A percentile compares a stretch with the other conserved stretches of the same genome.
phyloP scores from a whole-genome alignment of 1,140 invertebrate species.

The Onthophagus taurus region DNA sequence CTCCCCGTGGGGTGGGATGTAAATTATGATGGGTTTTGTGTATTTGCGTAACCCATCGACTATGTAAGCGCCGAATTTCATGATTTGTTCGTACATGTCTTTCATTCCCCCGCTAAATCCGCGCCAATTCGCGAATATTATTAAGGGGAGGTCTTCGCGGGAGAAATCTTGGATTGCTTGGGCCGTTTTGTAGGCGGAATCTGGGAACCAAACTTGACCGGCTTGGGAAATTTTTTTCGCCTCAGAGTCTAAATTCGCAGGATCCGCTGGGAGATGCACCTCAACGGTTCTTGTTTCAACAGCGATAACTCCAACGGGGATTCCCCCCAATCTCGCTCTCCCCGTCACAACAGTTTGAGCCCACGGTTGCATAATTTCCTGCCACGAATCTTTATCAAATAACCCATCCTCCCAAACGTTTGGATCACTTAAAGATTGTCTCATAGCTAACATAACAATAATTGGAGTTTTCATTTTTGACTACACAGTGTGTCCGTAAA shows the following conservation, averaged over 20 bases:
- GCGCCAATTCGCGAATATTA: conserved; percentile 99
- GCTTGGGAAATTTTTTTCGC: conserved; percentile 84
- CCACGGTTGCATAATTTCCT: conserved; percentile 95
- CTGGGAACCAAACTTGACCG: conserved; percentile 98
- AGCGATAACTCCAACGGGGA: conserved; percentile 92
- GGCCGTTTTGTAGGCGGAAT: conserved; percentile 95
- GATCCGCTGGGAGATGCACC: conserved; percentile 91
- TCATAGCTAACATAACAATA: too few relatives aligned
- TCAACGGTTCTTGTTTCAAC: conserved; percentile 97
- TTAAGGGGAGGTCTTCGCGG: conserved; percentile 87
- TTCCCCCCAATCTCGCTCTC: conserved; percentile 86
- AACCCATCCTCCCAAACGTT: conserved; percentile 78
- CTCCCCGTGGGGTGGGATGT: conserved; percentile 94
- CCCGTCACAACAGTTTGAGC: conserved; percentile 94
- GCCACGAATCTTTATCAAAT: conserved; percentile 84
- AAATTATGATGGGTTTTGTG: conserved; percentile 87
- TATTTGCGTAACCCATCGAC: conserved; percentile 88
- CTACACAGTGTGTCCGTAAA: too few relatives aligned
- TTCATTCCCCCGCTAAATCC: conserved; percentile 99
- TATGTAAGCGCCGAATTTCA: conserved; percentile 99
- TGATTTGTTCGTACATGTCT: conserved; percentile 98
- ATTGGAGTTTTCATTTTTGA: too few relatives aligned
- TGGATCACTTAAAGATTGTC: too few relatives aligned
- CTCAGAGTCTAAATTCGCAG: conserved; percentile 96
- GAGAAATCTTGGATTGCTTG: conserved; percentile 96